A percentile compares a stretch with the other conserved stretches of the same genome.
phyloP scores from a whole-genome alignment of 2,113 vertebrate genomes.

The Nematolebias whitei region DNA sequence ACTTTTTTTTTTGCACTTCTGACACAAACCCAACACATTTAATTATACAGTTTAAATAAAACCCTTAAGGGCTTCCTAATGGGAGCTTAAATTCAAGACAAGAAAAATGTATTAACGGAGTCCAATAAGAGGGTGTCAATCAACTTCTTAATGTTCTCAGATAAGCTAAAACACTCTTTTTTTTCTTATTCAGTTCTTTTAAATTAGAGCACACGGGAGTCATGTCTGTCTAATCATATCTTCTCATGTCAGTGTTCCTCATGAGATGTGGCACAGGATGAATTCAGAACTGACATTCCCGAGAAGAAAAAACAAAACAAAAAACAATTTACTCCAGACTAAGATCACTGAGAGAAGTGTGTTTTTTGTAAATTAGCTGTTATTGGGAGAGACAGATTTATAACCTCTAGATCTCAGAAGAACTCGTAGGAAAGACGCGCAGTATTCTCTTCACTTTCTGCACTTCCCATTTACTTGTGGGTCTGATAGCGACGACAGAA shows the following conservation, averaged over 20 bases:
- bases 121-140: no score
- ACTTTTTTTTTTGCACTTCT: neutral
- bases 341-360: slow-evolving; percentile 13
- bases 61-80: neutral
- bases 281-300: slow-evolving; percentile 58
- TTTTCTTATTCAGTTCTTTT: slow-evolving; percentile 11
- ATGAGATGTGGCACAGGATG: no score
- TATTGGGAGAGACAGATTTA: neutral
- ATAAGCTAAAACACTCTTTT: neutral
- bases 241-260: slow-evolving; percentile 48
- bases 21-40: neutral
- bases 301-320: slow-evolving; percentile 43
- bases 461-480: slow-evolving; percentile 14
- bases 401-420: neutral
- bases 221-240: slow-evolving; percentile 46
- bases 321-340: slow-evolving; percentile 36
- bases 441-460: slow-evolving; percentile 4
- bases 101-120: neutral
- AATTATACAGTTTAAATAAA: neutral
- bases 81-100: neutral
- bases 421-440: neutral
- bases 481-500: slow-evolving; percentile 5
- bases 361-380: neutral
- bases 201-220: slow-evolving; percentile 33
- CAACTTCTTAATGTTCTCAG: neutral